A percentile compares a stretch with the other conserved stretches of the same genome.
phyloP scores from a whole-genome alignment of 2,113 vertebrate species.

The Alces alces region DNA sequence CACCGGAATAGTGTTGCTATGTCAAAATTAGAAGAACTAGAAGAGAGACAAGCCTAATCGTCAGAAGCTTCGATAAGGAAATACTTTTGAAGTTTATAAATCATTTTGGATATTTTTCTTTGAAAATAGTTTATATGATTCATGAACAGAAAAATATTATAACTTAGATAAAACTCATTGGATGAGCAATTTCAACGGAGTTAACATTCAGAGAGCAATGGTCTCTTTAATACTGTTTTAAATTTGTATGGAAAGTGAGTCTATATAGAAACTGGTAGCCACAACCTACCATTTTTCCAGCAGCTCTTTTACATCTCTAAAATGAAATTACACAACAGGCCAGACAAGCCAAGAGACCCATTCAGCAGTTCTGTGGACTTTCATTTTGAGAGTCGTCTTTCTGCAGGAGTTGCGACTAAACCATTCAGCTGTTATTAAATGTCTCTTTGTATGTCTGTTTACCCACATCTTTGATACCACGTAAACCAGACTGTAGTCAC shows the following conservation, averaged over 20 bases:
- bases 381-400: not conserved
- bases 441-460: slow-evolving; percentile 39
- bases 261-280: not conserved
- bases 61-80: not conserved
- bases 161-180: not conserved
- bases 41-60: not conserved
- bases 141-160: not conserved
- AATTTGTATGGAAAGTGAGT: not conserved
- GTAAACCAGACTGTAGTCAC: not conserved
- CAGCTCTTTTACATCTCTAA: not conserved
- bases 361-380: not conserved
- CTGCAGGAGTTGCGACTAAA: not conserved
- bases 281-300: not conserved
- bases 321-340: not conserved
- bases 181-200: fast-evolving
- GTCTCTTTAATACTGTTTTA: not conserved
- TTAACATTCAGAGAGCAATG: not conserved
- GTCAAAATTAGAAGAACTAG: not conserved
- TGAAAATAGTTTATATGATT: not conserved
- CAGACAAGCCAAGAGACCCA: not conserved
- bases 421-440: not conserved
- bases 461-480: not conserved
- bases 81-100: not conserved
- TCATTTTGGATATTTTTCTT: slow-evolving; percentile 17
- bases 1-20: not conserved